Evolutionary conservation across 2,888 invertebrate species (phyloP).

Genomic region (Argyresthia goedartella): DNA sequence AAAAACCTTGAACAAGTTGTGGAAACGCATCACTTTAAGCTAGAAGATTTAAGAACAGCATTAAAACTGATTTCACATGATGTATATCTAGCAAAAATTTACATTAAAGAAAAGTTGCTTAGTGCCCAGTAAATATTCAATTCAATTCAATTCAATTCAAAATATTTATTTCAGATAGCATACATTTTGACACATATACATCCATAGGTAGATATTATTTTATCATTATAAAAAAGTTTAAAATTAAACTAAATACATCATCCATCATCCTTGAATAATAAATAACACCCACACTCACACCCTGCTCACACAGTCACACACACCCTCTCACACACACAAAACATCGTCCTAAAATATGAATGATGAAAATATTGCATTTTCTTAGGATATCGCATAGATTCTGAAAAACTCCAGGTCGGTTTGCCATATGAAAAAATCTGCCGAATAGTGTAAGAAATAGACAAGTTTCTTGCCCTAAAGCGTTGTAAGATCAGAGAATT

Average conservation of each 20-base stretch:
- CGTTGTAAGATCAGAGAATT: background rate
- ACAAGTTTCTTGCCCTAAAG: background rate
- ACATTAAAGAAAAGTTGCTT: conserved; percentile 9
- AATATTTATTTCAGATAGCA: too few relatives aligned
- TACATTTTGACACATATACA: too few relatives aligned
- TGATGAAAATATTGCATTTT: conserved; percentile 8
- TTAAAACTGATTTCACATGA: conserved; percentile 5
- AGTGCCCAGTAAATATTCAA: conserved; percentile 1
- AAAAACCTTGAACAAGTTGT: conserved; percentile 3
- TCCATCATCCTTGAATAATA: too few relatives aligned
- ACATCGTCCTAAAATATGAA: too few relatives aligned
- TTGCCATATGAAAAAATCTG: background rate
- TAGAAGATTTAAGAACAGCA: conserved; percentile 10
- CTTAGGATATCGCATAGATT: conserved; percentile 8
- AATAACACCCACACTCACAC: too few relatives aligned
- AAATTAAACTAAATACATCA: too few relatives aligned
- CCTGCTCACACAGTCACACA: too few relatives aligned
- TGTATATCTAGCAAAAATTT: conserved; percentile 3
- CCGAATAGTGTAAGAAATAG: background rate
- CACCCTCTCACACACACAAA: too few relatives aligned
- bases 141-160: too few relatives aligned
- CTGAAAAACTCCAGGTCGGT: background rate
- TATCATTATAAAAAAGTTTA: too few relatives aligned
- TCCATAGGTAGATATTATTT: too few relatives aligned
- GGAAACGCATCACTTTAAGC: conserved; percentile 10